These are phyloP conservation scores for Enteromius fasciolatus DNA, from an alignment of 2,797 vertebrate genomes.

Conservation along the genomic window DNA sequence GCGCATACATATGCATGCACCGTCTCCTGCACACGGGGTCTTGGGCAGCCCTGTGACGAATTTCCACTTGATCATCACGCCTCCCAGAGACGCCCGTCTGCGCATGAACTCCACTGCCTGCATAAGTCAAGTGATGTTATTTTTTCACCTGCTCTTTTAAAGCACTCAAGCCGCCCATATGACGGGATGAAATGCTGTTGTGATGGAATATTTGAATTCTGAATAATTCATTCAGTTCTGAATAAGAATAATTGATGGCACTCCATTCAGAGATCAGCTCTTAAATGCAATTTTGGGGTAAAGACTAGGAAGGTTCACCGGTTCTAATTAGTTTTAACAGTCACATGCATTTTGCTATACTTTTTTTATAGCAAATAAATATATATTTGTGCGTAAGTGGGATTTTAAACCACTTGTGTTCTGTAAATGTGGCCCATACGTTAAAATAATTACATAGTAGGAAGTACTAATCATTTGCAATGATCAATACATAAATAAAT, in stretches of 20 bases:
- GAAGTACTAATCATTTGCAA: too few species aligned
- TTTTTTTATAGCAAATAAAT: neutral
- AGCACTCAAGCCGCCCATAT: neutral
- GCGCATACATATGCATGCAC: constrained; percentile 44
- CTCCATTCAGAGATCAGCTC: neutral
- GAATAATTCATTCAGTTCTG: constrained; percentile 4
- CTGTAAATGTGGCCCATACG: too few species aligned
- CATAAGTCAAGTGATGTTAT: constrained; percentile 28
- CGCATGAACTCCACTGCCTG: constrained; percentile 27
- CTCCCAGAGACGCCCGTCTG: constrained; percentile 18
- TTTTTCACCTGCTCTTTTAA: constrained; percentile 20
- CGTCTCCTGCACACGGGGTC: neutral
- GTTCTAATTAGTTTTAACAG: neutral
- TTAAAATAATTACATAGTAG: too few species aligned
- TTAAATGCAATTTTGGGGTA: neutral
- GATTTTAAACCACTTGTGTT: neutral
- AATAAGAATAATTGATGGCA: neutral
- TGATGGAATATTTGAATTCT: constrained; percentile 18
- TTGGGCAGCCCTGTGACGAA: constrained; percentile 31
- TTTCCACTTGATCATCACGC: constrained; percentile 33
- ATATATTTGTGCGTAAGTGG: neutral
- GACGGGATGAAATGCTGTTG: constrained; percentile 2
- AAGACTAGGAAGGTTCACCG: neutral
- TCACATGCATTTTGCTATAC: neutral
- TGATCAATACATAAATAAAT: too few species aligned